phyloP scores from a whole-genome alignment of 2,888 invertebrate genomes.

The Caenorhabditis panamensis region DNA sequence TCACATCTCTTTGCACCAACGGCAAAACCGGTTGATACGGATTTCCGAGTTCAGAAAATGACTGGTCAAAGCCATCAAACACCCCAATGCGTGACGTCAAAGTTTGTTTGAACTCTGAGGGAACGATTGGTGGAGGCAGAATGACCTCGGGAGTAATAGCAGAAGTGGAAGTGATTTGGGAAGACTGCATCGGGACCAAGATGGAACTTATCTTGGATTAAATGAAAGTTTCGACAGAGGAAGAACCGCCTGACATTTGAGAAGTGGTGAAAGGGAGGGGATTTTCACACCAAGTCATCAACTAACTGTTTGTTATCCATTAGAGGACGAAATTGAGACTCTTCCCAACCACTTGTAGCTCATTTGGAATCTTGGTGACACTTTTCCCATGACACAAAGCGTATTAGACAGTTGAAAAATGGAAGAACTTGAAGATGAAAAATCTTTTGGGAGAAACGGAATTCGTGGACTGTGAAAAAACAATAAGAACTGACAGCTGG shows the following conservation, averaged over 20 bases:
- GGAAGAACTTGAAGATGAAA: no score
- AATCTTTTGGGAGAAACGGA: no score
- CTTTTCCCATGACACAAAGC: neutral
- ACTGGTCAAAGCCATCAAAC: conserved; percentile 51
- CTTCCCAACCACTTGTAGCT: conserved; percentile 50
- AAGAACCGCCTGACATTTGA: conserved; percentile 27
- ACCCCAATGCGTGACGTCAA: conserved; percentile 41
- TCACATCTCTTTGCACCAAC: conserved; percentile 31
- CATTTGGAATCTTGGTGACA: conserved; percentile 42
- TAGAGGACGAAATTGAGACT: conserved; percentile 48
- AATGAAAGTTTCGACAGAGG: conserved; percentile 25
- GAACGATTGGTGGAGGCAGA: conserved; percentile 8
- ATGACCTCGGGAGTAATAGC: conserved; percentile 18
- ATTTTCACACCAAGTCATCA: conserved; percentile 59
- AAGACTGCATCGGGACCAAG: conserved; percentile 30
- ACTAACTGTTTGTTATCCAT: conserved; percentile 66
- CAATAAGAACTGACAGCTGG: no score
- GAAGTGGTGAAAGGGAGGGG: conserved; percentile 33
- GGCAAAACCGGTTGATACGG: conserved; percentile 59
- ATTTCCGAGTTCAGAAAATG: conserved; percentile 57
- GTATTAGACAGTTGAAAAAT: neutral
- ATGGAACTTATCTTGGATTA: conserved; percentile 3
- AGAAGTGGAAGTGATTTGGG: conserved; percentile 25
- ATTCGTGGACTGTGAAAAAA: no score
- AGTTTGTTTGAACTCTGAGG: conserved; percentile 33